Conservation (phyloP, 92 coral and sea anemone species). For the Palythoa grandis region DNA sequence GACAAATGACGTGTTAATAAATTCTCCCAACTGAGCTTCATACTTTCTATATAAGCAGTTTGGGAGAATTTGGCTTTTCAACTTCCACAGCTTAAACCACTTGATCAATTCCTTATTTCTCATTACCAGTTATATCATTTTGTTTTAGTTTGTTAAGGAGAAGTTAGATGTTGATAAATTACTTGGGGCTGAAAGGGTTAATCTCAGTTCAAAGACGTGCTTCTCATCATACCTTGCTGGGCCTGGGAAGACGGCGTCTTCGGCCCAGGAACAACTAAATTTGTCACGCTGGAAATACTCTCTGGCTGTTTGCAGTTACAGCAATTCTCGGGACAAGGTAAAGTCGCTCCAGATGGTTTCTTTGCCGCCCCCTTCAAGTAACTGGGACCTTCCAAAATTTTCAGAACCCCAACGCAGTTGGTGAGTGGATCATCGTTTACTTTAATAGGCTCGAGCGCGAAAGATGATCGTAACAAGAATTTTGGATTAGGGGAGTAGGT, state of each 20-base stretch:
- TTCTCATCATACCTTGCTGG: conserved; percentile 6
- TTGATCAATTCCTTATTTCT: too few species aligned
- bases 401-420: conserved; percentile 25
- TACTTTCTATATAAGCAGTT: too few species aligned
- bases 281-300: not conserved
- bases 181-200: not conserved
- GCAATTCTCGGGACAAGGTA: not conserved
- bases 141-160: too few species aligned
- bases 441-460: conserved; percentile 1
- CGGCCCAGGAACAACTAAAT: not conserved
- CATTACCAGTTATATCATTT: too few species aligned
- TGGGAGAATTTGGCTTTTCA: too few species aligned
- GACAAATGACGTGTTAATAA: too few species aligned
- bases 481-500: not conserved
- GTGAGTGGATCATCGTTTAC: not conserved
- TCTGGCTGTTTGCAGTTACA: conserved; percentile 14
- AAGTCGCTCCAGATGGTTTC: not conserved
- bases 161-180: too few species aligned
- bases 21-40: too few species aligned
- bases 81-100: too few species aligned
- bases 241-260: not conserved
- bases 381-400: not conserved
- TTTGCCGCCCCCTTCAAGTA: not conserved
- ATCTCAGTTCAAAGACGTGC: not conserved
- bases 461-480: conserved; percentile 5